Percentiles rank a stretch among this genome's conserved stretches.
phyloP scores from a whole-genome alignment of 1,140 invertebrate genomes.

The Dysdera silvatica region DNA sequence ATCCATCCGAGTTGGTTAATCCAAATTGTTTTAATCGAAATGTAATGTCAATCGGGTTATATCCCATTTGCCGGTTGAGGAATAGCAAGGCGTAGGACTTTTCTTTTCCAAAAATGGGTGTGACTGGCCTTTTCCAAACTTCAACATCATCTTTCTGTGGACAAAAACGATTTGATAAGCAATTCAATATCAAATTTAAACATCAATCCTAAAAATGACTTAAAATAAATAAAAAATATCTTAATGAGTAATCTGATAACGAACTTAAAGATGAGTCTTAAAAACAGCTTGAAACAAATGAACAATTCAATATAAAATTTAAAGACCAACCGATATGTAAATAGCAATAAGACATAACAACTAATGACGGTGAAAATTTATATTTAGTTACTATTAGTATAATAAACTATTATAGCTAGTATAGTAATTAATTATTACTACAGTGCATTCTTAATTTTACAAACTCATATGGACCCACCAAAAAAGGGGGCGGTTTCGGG shows the following conservation, averaged over 20 bases:
- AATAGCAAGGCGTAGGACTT: conserved; percentile 76
- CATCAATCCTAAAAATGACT: not conserved
- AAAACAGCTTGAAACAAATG: not conserved
- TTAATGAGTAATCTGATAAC: not conserved
- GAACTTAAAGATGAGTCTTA: not conserved
- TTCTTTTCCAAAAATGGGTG: conserved; percentile 41
- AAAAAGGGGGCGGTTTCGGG: too few relatives aligned
- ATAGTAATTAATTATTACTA: too few relatives aligned
- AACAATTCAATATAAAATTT: not conserved
- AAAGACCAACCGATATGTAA: not conserved
- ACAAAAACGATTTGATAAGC: not conserved
- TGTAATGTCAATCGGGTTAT: conserved; percentile 50
- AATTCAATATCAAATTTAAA: not conserved
- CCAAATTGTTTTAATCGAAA: conserved; percentile 49
- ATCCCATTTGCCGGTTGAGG: conserved; percentile 66
- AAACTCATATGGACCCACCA: too few relatives aligned
- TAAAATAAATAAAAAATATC: not conserved
- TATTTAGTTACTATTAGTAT: too few relatives aligned
- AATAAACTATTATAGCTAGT: too few relatives aligned
- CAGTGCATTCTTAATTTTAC: too few relatives aligned
- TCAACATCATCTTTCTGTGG: conserved; percentile 46
- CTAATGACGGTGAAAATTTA: too few relatives aligned
- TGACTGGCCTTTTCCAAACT: conserved; percentile 47
- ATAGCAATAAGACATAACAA: too few relatives aligned
- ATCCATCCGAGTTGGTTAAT: not conserved